These are phyloP conservation scores for Drosophila villosipedis DNA, from an alignment of 2,888 invertebrate genomes.

Conservation along the genomic window DNA sequence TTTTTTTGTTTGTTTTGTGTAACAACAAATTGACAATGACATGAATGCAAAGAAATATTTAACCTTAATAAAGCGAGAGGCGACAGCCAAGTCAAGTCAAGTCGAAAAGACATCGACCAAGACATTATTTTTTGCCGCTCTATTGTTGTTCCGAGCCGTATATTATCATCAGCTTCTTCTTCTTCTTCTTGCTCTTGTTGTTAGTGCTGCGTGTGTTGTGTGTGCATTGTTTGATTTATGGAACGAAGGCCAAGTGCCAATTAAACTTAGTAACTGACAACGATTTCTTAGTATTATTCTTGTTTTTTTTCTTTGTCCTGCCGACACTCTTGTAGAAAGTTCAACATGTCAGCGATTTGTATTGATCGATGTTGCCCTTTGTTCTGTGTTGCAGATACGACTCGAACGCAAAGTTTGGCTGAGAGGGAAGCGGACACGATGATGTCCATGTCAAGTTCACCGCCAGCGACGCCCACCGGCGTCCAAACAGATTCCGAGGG, in stretches of 20 bases:
- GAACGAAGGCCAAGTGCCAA: slow-evolving; percentile 78
- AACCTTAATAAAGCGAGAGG: slow-evolving; percentile 70
- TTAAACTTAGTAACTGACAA: slow-evolving; percentile 64
- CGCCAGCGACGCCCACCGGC: slow-evolving; percentile 83
- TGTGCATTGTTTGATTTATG: slow-evolving; percentile 74
- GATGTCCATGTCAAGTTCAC: slow-evolving; percentile 83
- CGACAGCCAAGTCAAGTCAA: slow-evolving; percentile 10
- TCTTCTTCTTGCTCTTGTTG: slow-evolving; percentile 12
- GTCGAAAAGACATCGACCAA: slow-evolving; percentile 47
- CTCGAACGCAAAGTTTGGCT: slow-evolving; percentile 49
- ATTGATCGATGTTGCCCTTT: slow-evolving; percentile 31
- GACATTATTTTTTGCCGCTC: slow-evolving; percentile 53
- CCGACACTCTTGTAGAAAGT: slow-evolving; percentile 25
- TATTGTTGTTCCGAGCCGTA: slow-evolving; percentile 53
- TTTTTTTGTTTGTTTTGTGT: slow-evolving; percentile 56
- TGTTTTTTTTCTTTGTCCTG: background rate
- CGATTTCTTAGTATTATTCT: slow-evolving; percentile 16
- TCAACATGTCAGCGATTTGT: slow-evolving; percentile 16
- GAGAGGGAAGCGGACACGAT: slow-evolving; percentile 57
- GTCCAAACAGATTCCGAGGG: slow-evolving; percentile 88
- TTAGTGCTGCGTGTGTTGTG: background rate
- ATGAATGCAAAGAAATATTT: slow-evolving; percentile 80
- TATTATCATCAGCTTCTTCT: slow-evolving; percentile 24
- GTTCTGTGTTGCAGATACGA: slow-evolving; percentile 60
- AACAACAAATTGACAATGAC: slow-evolving; percentile 81